phyloP scores from a whole-genome alignment of 2,888 invertebrate species.

The Coelogynopora nodosa region DNA sequence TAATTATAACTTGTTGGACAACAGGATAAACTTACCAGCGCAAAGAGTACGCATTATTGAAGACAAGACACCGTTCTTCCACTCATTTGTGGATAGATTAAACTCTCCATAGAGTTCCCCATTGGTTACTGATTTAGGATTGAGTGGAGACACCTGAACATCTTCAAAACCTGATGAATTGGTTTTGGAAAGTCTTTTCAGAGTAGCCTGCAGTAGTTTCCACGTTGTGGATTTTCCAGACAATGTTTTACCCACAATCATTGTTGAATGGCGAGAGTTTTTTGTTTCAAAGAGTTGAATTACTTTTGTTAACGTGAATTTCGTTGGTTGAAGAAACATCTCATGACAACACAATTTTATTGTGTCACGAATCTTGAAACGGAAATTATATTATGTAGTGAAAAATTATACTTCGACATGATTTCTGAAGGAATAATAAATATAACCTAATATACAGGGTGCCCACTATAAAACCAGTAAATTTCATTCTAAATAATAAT shows the following conservation, averaged over 20 bases:
- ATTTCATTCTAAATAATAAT: too few relatives aligned
- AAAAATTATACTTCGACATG: too few relatives aligned
- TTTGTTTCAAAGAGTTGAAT: slow-evolving; percentile 83
- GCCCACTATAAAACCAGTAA: too few relatives aligned
- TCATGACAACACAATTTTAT: slow-evolving; percentile 55
- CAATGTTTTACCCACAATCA: slow-evolving; percentile 79
- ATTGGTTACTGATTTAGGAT: slow-evolving; percentile 62
- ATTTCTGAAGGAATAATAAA: too few relatives aligned
- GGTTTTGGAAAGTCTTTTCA: slow-evolving; percentile 65
- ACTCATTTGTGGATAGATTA: slow-evolving; percentile 62
- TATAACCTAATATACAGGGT: too few relatives aligned
- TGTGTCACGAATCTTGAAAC: slow-evolving; percentile 58
- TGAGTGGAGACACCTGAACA: slow-evolving; percentile 61
- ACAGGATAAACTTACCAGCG: slow-evolving; percentile 54
- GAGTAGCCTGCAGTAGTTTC: slow-evolving; percentile 71
- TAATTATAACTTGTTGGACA: too few relatives aligned
- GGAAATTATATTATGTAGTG: too few relatives aligned
- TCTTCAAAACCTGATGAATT: slow-evolving; percentile 55
- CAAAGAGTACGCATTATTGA: slow-evolving; percentile 61
- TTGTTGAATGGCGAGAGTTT: slow-evolving; percentile 79
- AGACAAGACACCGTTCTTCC: slow-evolving; percentile 63
- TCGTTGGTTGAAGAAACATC: slow-evolving; percentile 61
- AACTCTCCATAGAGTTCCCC: slow-evolving; percentile 63
- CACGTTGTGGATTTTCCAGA: slow-evolving; percentile 79
- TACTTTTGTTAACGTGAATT: slow-evolving; percentile 68